Evolutionary conservation across 2,113 vertebrate genomes (phyloP).

Genomic region (Forbesichthys papilliferus): DNA sequence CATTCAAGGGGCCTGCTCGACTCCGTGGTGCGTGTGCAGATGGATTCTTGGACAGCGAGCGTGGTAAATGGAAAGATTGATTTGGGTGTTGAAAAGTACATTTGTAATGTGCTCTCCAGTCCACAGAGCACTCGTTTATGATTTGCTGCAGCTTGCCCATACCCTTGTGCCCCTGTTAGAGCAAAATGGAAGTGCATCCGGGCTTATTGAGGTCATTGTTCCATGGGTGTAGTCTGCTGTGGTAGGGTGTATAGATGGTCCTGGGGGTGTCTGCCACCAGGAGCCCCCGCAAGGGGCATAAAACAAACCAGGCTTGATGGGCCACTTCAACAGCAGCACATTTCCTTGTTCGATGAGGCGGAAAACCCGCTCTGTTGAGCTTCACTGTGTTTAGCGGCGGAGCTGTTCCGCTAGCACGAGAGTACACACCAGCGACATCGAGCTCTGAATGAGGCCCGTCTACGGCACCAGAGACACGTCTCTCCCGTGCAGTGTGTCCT

Average conservation of each 20-base stretch:
- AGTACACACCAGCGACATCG: constrained; percentile 43
- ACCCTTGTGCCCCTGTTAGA: constrained; percentile 50
- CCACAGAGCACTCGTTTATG: constrained; percentile 56
- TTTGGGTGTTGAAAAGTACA: constrained; percentile 58
- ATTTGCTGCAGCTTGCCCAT: constrained; percentile 52
- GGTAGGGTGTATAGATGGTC: constrained; percentile 22
- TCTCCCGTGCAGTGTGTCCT: constrained; percentile 3
- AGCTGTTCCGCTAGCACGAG: constrained; percentile 46
- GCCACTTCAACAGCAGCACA: constrained; percentile 62
- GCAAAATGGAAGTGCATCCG: constrained; percentile 58
- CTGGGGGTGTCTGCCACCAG: constrained; percentile 51
- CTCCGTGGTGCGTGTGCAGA: constrained; percentile 40
- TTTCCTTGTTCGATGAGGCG: constrained; percentile 68
- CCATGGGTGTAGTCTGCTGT: constrained; percentile 65
- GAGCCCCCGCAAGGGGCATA: constrained; percentile 38
- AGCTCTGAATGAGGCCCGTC: constrained; percentile 49
- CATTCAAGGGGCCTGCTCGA: constrained; percentile 50
- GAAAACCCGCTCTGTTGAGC: constrained; percentile 56
- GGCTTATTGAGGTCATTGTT: constrained; percentile 72
- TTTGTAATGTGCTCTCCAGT: constrained; percentile 64
- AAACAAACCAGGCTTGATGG: constrained; percentile 53
- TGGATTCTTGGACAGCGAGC: constrained; percentile 57
- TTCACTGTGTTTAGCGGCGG: constrained; percentile 54
- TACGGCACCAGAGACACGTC: constrained; percentile 48
- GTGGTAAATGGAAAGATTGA: constrained; percentile 67